A percentile compares a stretch with the other conserved stretches of the same genome.
These are phyloP conservation scores for Drosophila birchii DNA, from an alignment of 2,888 invertebrate species.

Conservation along the genomic window DNA sequence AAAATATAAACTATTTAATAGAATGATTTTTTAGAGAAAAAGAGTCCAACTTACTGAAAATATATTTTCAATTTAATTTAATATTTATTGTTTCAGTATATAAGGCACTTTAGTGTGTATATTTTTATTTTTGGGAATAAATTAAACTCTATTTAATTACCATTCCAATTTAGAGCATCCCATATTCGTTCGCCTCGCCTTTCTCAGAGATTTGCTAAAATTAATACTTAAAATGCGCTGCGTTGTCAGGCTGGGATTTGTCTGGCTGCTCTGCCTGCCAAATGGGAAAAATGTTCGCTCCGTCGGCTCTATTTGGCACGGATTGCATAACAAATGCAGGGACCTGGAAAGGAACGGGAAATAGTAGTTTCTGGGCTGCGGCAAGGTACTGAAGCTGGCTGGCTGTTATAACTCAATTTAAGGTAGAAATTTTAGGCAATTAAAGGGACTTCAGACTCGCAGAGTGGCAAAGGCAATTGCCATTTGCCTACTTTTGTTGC, in stretches of 20 bases:
- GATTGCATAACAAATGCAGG: constrained; percentile 58
- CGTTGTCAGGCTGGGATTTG: constrained; percentile 72
- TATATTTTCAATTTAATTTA: too few relatives aligned
- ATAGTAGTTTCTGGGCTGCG: not conserved
- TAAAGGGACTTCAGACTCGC: constrained; percentile 25
- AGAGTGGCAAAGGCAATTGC: constrained; percentile 18
- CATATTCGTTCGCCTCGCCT: not conserved
- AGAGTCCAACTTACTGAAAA: not conserved
- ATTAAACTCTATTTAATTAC: not conserved
- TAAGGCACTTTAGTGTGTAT: too few relatives aligned
- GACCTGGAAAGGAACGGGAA: constrained; percentile 1
- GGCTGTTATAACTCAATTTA: constrained; percentile 31
- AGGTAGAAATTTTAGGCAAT: constrained; percentile 34
- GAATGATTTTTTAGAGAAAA: fast-evolving
- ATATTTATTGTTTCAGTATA: too few relatives aligned
- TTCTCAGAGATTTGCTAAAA: constrained; percentile 42
- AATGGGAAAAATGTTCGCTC: constrained; percentile 63
- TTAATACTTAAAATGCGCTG: constrained; percentile 68
- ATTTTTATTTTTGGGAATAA: too few relatives aligned
- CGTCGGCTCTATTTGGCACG: constrained; percentile 55
- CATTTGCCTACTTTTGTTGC: constrained; percentile 20
- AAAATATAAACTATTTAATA: too few relatives aligned
- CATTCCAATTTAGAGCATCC: constrained; percentile 1
- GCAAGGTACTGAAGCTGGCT: too few relatives aligned
- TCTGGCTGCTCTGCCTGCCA: constrained; percentile 55